These are phyloP conservation scores for Lepidostoma basale DNA, from an alignment of 1,140 invertebrate genomes.

Conservation along the genomic window DNA sequence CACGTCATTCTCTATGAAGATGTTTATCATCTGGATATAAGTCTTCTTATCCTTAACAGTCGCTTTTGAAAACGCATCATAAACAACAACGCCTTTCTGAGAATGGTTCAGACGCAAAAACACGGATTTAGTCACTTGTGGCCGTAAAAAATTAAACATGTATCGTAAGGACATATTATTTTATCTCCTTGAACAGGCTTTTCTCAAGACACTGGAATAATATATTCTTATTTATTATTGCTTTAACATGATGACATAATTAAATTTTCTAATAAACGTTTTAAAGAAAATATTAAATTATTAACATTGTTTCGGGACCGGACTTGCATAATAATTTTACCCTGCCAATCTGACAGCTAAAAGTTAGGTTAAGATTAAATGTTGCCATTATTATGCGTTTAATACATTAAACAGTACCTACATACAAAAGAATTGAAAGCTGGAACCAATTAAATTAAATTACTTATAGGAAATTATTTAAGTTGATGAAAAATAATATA, in stretches of 20 bases:
- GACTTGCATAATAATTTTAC: conserved; percentile 15
- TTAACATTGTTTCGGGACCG: no score
- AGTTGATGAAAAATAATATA: no score
- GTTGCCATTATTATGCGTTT: background rate
- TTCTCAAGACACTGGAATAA: no score
- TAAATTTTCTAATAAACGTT: no score
- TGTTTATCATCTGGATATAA: conserved; percentile 76
- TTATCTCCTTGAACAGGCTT: no score
- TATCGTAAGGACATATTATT: conserved; percentile 30
- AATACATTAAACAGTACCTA: no score
- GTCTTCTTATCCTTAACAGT: conserved; percentile 73
- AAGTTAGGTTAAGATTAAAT: conserved; percentile 12
- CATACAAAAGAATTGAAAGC: no score
- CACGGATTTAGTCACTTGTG: conserved; percentile 3
- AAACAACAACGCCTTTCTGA: conserved; percentile 52
- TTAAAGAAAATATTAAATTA: no score
- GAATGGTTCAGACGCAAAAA: background rate
- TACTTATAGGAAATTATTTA: no score
- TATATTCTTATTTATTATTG: no score
- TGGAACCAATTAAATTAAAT: no score
- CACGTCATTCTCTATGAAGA: conserved; percentile 68
- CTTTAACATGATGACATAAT: no score
- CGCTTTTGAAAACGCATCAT: conserved; percentile 62
- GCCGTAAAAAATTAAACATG: conserved; percentile 23
- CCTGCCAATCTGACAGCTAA: conserved; percentile 20